Percentiles rank a stretch among this genome's conserved stretches.
These are phyloP conservation scores for Caenorhabditis afra DNA, from an alignment of 2,888 invertebrate species.

Conservation along the genomic window DNA sequence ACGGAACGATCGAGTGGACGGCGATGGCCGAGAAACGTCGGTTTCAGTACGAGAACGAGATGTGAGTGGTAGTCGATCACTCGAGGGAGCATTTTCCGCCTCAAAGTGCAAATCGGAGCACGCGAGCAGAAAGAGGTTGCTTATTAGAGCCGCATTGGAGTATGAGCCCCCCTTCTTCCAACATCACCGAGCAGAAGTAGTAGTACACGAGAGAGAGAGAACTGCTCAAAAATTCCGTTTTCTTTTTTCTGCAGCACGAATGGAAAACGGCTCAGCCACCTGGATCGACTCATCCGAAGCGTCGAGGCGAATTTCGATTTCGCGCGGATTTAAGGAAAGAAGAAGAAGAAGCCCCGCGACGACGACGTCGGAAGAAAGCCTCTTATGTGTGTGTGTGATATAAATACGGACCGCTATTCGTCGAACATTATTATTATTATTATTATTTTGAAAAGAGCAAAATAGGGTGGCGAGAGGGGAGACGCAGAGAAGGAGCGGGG, in stretches of 20 bases:
- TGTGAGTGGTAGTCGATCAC: conserved; percentile 10
- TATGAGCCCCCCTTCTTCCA: no score
- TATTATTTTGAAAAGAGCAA: conserved; percentile 5
- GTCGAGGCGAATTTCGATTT: conserved; percentile 27
- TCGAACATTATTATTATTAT: conserved; percentile 9
- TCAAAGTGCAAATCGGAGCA: no score
- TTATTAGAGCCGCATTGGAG: no score
- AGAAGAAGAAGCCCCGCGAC: not conserved
- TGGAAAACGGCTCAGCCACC: conserved; percentile 17
- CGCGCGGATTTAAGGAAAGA: not conserved
- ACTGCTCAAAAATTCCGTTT: conserved; percentile 4
- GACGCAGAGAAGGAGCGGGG: not conserved
- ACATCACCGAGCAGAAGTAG: no score
- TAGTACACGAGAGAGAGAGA: no score
- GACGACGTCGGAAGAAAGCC: conserved; percentile 11
- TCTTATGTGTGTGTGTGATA: not conserved
- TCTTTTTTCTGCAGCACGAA: conserved; percentile 15
- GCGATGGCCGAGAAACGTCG: conserved; percentile 15
- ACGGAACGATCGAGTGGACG: conserved; percentile 16
- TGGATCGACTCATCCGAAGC: conserved; percentile 26
- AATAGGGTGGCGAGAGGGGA: not conserved
- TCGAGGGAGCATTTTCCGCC: no score
- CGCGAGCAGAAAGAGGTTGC: no score
- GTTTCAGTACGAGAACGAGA: conserved; percentile 45
- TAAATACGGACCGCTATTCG: not conserved